Evolutionary conservation across 2,888 invertebrate genomes (phyloP).

Genomic region (Junonia oenone): DNA sequence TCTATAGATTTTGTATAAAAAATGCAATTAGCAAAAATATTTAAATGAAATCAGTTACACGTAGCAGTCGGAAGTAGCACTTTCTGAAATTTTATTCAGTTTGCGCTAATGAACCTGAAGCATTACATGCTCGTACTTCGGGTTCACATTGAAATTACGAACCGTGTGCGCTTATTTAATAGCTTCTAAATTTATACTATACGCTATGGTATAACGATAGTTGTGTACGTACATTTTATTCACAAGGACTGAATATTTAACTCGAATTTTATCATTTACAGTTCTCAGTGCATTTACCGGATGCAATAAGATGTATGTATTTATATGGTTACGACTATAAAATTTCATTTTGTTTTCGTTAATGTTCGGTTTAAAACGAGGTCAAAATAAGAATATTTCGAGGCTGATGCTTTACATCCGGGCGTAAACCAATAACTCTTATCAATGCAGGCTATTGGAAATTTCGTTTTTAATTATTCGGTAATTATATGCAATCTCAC

Average conservation of each 20-base stretch:
- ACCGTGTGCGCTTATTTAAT: constrained; percentile 8
- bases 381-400: background rate
- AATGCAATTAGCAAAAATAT: constrained; percentile 9
- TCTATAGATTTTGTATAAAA: background rate
- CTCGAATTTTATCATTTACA: background rate
- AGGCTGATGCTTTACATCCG: background rate
- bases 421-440: constrained; percentile 7
- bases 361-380: background rate
- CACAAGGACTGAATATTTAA: background rate
- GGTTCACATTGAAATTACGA: constrained; percentile 2
- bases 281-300: background rate
- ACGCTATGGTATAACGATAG: background rate
- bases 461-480: constrained; percentile 9
- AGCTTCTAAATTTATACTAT: constrained; percentile 6
- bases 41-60: constrained; percentile 4
- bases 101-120: constrained; percentile 15
- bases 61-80: constrained; percentile 4
- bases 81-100: constrained; percentile 7
- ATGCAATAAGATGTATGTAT: background rate
- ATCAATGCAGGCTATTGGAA: constrained; percentile 1
- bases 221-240: background rate
- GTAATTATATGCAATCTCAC: background rate
- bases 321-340: background rate
- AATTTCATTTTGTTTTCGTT: constrained; percentile 7
- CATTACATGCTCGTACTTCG: constrained; percentile 1